phyloP scores from a whole-genome alignment of 2,113 vertebrate species.

The Acrocephalus arundinaceus region DNA sequence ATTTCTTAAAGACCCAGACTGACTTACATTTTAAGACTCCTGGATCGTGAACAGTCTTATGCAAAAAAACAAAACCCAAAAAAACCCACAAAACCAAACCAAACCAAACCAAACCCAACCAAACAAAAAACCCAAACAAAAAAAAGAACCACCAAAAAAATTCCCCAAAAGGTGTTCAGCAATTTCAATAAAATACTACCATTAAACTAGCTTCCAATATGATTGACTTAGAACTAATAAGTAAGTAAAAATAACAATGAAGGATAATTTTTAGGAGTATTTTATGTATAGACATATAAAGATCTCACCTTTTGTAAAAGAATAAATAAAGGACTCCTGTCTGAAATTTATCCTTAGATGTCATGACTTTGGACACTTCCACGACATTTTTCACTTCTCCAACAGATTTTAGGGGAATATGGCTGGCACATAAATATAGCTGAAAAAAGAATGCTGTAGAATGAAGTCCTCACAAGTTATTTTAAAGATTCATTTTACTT shows the following conservation, averaged over 20 bases:
- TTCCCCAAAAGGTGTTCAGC: background rate
- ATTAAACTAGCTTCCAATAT: background rate
- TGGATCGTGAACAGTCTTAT: background rate
- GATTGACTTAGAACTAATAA: background rate
- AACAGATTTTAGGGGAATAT: background rate
- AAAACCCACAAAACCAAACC: background rate
- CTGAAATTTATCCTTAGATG: background rate
- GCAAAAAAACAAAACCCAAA: background rate
- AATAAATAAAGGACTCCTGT: background rate
- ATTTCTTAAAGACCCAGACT: background rate
- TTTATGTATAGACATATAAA: background rate
- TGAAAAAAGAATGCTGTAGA: background rate
- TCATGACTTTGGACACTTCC: background rate
- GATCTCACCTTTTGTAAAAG: background rate
- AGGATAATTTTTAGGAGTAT: background rate
- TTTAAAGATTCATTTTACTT: slow-evolving; percentile 23
- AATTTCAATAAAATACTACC: background rate
- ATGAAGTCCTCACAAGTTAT: background rate
- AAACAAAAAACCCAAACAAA: background rate
- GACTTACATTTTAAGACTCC: background rate
- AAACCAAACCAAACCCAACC: too few species aligned
- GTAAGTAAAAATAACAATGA: background rate
- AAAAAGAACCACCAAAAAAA: too few species aligned
- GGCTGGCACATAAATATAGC: background rate
- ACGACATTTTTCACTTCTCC: background rate